Percentiles rank a stretch among this genome's conserved stretches.
Conservation (phyloP, 2,797 vertebrate species). For the Adelosebastes latens region DNA sequence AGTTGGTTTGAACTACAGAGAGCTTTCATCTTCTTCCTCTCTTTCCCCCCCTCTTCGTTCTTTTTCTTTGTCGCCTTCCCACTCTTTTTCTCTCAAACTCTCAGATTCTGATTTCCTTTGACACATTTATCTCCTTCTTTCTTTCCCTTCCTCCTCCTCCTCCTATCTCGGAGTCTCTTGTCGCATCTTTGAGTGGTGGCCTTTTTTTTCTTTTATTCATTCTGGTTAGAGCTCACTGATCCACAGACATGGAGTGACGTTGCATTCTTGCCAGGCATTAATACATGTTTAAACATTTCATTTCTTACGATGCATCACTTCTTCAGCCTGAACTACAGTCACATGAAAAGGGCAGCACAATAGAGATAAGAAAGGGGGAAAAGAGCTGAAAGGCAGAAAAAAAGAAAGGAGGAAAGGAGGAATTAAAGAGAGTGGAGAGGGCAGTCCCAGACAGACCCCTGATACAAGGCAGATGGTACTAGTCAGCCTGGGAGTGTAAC, state of each 20-base stretch:
- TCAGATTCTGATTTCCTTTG: neutral
- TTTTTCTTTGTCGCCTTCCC: neutral
- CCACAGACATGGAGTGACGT: neutral
- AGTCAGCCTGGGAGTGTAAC: constrained; percentile 15
- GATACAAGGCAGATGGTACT: constrained; percentile 17
- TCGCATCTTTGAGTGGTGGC: neutral
- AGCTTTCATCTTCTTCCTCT: constrained; percentile 46
- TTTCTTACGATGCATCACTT: neutral
- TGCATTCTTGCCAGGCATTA: neutral
- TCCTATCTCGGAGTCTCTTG: neutral
- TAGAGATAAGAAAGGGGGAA: neutral
- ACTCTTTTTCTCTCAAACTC: neutral
- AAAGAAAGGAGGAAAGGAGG: neutral
- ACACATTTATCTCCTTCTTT: neutral
- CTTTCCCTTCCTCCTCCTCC: neutral
- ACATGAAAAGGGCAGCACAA: neutral
- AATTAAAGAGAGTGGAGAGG: neutral
- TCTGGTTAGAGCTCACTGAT: neutral
- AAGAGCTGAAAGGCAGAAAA: too few species aligned
- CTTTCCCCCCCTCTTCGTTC: neutral
- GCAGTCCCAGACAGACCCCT: constrained; percentile 6
- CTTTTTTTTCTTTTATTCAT: constrained; percentile 1
- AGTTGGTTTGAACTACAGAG: constrained; percentile 52
- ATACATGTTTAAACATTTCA: neutral
- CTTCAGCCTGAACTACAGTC: neutral